Evolutionary conservation across 2,888 invertebrate species (phyloP).

Genomic region (Scaptomyza caliginosa): DNA sequence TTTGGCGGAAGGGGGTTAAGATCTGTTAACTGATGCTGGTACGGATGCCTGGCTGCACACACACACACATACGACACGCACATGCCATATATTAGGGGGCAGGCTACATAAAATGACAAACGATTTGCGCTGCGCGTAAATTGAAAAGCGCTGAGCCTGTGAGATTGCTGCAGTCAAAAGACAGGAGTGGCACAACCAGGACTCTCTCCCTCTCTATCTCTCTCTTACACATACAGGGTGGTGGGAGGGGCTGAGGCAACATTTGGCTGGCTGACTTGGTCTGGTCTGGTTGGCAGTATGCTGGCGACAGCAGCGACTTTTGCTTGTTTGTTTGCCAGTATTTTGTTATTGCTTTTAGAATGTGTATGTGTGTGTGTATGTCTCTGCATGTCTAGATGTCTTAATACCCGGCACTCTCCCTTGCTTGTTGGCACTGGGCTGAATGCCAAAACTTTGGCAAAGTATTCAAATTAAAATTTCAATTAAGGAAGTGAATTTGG

Average conservation of each 20-base stretch:
- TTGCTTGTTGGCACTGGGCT: conserved; percentile 40
- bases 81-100: conserved; percentile 74
- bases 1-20: conserved; percentile 1
- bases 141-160: conserved; percentile 76
- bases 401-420: background rate
- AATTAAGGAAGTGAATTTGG: conserved; percentile 80
- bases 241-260: background rate
- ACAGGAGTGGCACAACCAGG: background rate
- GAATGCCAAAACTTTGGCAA: conserved; percentile 77
- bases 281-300: conserved; percentile 28
- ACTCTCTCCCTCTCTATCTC: background rate
- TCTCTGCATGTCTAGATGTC: conserved; percentile 13
- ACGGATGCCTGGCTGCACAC: conserved; percentile 29
- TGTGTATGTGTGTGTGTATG: conserved; percentile 21
- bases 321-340: conserved; percentile 54
- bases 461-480: conserved; percentile 81
- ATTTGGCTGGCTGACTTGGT: conserved; percentile 15
- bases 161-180: conserved; percentile 51
- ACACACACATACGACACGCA: conserved; percentile 54
- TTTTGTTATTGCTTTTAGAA: conserved; percentile 61
- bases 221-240: background rate
- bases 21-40: conserved; percentile 38
- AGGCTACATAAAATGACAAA: conserved; percentile 74
- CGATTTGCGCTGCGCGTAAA: conserved; percentile 75
- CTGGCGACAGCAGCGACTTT: conserved; percentile 63